Percentiles rank a stretch among this genome's conserved stretches.
phyloP scores from a whole-genome alignment of 2,113 vertebrate genomes.

The Phalacrocorax aristotelis region DNA sequence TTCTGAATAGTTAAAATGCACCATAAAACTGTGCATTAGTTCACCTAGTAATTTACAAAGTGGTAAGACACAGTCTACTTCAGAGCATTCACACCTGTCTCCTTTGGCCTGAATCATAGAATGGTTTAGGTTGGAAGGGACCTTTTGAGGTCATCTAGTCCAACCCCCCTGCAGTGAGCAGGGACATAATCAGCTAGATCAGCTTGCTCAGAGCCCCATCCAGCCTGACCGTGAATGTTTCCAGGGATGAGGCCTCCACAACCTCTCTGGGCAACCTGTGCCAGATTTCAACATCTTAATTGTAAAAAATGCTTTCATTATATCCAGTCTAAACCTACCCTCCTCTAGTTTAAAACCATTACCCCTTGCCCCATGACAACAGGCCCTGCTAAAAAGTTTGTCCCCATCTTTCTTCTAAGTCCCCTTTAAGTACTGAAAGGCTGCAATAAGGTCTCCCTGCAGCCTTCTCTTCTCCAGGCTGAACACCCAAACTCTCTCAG shows the following conservation, averaged over 20 bases:
- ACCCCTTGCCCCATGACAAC: too few species aligned
- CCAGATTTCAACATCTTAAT: too few species aligned
- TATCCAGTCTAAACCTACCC: background rate
- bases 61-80: background rate
- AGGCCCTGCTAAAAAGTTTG: too few species aligned
- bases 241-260: background rate
- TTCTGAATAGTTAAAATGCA: background rate
- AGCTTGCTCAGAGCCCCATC: background rate
- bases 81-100: background rate
- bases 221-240: too few species aligned
- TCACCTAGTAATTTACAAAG: background rate
- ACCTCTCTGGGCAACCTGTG: background rate
- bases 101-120: background rate
- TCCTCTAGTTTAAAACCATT: background rate
- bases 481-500: background rate
- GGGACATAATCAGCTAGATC: background rate
- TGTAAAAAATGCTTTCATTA: too few species aligned
- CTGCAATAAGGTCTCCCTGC: fast-evolving
- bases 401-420: too few species aligned
- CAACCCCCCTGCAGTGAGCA: background rate
- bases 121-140: background rate
- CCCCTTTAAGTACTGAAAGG: background rate
- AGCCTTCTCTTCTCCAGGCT: background rate
- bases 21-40: background rate
- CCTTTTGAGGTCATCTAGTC: background rate